Evolutionary conservation across 2,888 invertebrate species (phyloP), one percentile per base, ranked within the genome.

Genomic region (Cheilosia vernalis): DNA sequence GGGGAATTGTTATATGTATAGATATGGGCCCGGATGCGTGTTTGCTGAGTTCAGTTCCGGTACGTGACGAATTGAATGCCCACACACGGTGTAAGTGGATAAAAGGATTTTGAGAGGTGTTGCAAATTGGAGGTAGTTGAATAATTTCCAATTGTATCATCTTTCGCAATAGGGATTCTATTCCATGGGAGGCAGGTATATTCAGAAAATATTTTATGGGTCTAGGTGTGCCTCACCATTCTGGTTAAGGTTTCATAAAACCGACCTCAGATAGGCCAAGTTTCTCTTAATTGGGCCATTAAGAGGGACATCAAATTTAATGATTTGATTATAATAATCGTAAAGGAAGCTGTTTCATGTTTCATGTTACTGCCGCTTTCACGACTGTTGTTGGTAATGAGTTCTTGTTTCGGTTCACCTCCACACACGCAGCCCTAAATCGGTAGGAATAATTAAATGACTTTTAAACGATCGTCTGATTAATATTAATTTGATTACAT

Each of bases 281-380:
- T 51, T 76, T n/a, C n/a, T 30, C 51, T 60, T 27, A 58, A 66
- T 58, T 66, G 60, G 27, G 53, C 51, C 66, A 79, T 79, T 79
- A 66, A 66, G 60, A 72, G n/a, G 21, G 42, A 60, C 42, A 70
- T 47, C 13, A 44, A 37, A 53, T 30, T 74, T 81, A 63, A 81
- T 63, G 73, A 74, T 55, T 69, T 81, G 49, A 51, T 69, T 44
- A 81, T 69, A 33, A 33, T 55, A 73, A 69, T 47, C 72, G 55
- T 61, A 42, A 30, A 44, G 33, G 42, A 56, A 70, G 13, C 13
- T 19, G n/a, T 51, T 42, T 44, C 9, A n/a, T 19, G n/a, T 51
- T 42, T 44, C 9, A n/a, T 27, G 19, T 7, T 37, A 37, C 7
- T 17, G 58, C 13, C 33, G 17, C 17, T 9, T 63, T 33, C 15